These are phyloP conservation scores for Donacobius atricapilla DNA, from an alignment of 2,113 vertebrate genomes.

Conservation along the genomic window DNA sequence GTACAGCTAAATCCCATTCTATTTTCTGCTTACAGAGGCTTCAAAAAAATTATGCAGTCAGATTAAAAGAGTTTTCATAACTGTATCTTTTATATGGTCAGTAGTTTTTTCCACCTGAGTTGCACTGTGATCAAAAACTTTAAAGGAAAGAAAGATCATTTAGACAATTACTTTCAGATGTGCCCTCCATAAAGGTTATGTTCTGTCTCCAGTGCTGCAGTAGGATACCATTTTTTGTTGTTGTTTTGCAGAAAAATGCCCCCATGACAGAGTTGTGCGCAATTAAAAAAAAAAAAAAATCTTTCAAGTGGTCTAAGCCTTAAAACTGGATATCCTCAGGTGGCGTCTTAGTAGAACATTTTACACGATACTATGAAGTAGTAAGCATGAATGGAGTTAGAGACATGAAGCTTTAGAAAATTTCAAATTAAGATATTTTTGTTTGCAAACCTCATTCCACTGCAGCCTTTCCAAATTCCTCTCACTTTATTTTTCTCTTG, in stretches of 20 bases:
- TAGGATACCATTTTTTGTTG: neutral
- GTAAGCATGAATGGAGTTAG: neutral
- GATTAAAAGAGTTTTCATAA: neutral
- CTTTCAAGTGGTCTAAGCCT: neutral
- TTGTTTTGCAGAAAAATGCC: neutral
- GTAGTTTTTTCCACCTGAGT: neutral
- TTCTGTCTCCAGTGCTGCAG: neutral
- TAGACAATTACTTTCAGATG: neutral
- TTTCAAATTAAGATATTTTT: neutral
- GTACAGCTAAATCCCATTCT: neutral
- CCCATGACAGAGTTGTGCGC: neutral
- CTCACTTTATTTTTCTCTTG: neutral
- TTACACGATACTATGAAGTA: neutral
- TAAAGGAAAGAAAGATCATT: neutral
- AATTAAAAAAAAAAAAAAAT: neutral
- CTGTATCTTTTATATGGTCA: neutral
- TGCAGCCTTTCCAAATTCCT: neutral
- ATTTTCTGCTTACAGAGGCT: neutral
- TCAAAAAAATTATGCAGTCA: neutral
- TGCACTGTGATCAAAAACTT: neutral
- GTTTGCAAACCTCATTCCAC: neutral
- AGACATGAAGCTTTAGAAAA: neutral
- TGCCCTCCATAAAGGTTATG: neutral
- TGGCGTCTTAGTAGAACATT: neutral
- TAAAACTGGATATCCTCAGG: neutral